Percentiles rank a stretch among this genome's conserved stretches.
Conservation (phyloP, 2,113 vertebrate species). For the Litocranius walleri region DNA sequence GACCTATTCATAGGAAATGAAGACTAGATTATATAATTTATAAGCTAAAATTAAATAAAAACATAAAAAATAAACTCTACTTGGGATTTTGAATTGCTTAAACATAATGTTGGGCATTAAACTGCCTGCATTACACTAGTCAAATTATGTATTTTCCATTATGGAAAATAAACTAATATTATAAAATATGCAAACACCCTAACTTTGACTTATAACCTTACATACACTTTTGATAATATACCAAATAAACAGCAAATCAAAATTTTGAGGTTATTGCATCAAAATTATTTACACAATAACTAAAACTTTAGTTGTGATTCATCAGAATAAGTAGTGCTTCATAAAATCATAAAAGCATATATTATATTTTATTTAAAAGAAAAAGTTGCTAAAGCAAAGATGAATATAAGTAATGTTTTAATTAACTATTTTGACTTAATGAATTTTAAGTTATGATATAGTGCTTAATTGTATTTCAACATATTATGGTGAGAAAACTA, state of each 20-base stretch:
- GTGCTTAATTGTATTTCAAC: not conserved
- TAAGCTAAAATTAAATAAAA: not conserved
- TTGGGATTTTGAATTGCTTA: not conserved
- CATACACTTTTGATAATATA: not conserved
- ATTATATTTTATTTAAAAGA: not conserved
- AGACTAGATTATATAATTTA: slow-evolving; percentile 2
- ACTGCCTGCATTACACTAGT: not conserved
- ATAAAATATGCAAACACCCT: not conserved
- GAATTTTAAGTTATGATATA: not conserved
- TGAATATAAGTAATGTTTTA: not conserved
- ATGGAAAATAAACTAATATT: not conserved
- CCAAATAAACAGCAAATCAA: not conserved
- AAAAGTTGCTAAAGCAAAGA: not conserved
- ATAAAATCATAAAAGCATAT: not conserved
- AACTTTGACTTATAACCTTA: not conserved
- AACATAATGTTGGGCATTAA: not conserved
- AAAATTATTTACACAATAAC: not conserved
- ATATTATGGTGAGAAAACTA: not conserved
- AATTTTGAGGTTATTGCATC: not conserved
- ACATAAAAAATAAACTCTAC: not conserved
- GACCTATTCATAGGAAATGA: not conserved
- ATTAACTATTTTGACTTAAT: not conserved
- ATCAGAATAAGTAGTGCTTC: not conserved
- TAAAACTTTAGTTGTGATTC: not conserved
- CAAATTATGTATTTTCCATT: not conserved